These are phyloP conservation scores for Poeciliopsis presidionis DNA, from an alignment of 2,797 vertebrate species.

Conservation along the genomic window DNA sequence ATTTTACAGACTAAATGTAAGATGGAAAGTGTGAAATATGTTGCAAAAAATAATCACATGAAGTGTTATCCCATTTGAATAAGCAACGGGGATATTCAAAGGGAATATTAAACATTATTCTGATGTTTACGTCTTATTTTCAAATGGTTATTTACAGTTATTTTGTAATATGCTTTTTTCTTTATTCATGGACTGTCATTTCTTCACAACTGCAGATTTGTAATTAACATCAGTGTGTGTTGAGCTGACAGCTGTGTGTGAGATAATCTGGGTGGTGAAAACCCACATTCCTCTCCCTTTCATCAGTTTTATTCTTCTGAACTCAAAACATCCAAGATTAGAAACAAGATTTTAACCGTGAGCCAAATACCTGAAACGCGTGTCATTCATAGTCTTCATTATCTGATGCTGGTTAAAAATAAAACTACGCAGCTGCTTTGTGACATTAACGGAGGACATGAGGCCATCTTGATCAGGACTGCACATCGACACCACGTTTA, in stretches of 20 bases:
- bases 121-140: not conserved
- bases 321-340: not conserved
- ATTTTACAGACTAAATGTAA: not conserved
- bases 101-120: not conserved
- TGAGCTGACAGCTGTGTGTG: not conserved
- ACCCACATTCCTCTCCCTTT: not conserved
- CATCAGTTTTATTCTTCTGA: not conserved
- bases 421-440: conserved; percentile 3
- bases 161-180: not conserved
- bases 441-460: not conserved
- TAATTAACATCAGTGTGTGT: not conserved
- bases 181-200: not conserved
- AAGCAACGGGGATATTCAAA: not conserved
- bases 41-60: not conserved
- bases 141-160: not conserved
- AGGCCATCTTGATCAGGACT: not conserved
- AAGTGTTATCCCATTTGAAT: not conserved
- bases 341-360: not conserved
- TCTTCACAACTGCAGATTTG: not conserved
- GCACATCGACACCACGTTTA: not conserved
- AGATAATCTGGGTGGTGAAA: not conserved
- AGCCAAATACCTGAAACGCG: conserved; percentile 6
- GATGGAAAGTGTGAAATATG: not conserved
- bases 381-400: not conserved
- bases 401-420: conserved; percentile 22